These are phyloP conservation scores for Gibbula magus DNA, from an alignment of 2,888 invertebrate genomes.

Conservation along the genomic window DNA sequence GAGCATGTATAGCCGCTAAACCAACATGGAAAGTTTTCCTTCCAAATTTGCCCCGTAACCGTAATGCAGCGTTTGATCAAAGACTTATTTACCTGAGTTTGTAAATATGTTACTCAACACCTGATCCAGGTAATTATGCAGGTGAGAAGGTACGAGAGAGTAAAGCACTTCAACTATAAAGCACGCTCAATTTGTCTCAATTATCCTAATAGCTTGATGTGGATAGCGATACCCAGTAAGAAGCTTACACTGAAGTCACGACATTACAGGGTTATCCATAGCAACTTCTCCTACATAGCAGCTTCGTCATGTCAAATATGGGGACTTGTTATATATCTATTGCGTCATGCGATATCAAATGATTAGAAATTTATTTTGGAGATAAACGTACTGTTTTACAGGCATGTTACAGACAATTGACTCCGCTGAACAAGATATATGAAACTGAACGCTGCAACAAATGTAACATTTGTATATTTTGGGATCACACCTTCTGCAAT, in stretches of 20 bases:
- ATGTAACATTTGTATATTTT: too few species aligned
- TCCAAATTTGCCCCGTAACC: background rate
- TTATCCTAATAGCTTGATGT: background rate
- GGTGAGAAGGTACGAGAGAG: background rate
- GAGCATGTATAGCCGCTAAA: background rate
- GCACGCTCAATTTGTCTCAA: background rate
- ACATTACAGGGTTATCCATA: too few species aligned
- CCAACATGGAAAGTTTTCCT: background rate
- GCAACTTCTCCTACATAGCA: too few species aligned
- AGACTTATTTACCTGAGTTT: background rate
- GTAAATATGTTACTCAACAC: conserved; percentile 8
- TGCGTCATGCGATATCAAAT: too few species aligned
- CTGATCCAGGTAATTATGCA: background rate
- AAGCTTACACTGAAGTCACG: background rate
- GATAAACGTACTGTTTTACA: too few species aligned
- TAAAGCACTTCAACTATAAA: background rate
- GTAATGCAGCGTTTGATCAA: background rate
- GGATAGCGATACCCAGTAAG: background rate
- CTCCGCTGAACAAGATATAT: too few species aligned
- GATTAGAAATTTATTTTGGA: too few species aligned
- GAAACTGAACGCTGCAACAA: too few species aligned
- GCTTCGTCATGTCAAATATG: too few species aligned
- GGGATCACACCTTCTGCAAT: too few species aligned
- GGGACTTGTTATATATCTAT: too few species aligned
- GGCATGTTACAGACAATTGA: too few species aligned